phyloP scores from a whole-genome alignment of 2,113 vertebrate genomes.

The Lanius collurio region DNA sequence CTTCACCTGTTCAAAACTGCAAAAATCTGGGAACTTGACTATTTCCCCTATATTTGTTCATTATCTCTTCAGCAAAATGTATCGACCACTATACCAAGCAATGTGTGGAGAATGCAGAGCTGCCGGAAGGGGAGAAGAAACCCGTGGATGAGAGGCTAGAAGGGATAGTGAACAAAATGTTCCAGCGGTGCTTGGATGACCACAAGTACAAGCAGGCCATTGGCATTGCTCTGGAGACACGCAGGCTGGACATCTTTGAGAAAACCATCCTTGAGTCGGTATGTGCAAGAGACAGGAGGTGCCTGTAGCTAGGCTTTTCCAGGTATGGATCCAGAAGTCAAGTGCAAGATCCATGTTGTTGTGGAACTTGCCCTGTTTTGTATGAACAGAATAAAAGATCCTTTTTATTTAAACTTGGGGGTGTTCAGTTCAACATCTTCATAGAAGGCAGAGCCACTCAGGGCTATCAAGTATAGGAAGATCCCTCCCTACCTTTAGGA shows the following conservation, averaged over 20 bases:
- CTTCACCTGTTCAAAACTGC: background rate
- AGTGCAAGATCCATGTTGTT: background rate
- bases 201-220: conserved; percentile 99
- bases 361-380: background rate
- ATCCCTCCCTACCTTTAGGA: background rate
- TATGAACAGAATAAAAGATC: background rate
- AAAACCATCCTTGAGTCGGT: conserved; percentile 93
- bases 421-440: background rate
- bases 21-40: background rate
- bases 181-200: conserved; percentile 93
- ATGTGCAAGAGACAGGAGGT: conserved; percentile 27
- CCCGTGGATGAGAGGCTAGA: conserved; percentile 92
- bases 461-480: background rate
- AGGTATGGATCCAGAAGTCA: background rate
- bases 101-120: conserved; percentile 94
- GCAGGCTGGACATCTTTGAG: conserved; percentile 95
- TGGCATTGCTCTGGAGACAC: conserved; percentile 94
- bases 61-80: conserved; percentile 86
- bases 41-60: background rate
- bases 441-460: background rate
- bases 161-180: conserved; percentile 99
- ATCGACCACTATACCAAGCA: conserved; percentile 98
- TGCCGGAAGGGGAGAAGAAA: conserved; percentile 92
- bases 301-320: background rate
- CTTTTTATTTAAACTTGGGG: background rate